Evolutionary conservation across 1,140 invertebrate species (phyloP), one percentile per base, ranked within the genome.

Genomic region (Ectropis grisescens): DNA sequence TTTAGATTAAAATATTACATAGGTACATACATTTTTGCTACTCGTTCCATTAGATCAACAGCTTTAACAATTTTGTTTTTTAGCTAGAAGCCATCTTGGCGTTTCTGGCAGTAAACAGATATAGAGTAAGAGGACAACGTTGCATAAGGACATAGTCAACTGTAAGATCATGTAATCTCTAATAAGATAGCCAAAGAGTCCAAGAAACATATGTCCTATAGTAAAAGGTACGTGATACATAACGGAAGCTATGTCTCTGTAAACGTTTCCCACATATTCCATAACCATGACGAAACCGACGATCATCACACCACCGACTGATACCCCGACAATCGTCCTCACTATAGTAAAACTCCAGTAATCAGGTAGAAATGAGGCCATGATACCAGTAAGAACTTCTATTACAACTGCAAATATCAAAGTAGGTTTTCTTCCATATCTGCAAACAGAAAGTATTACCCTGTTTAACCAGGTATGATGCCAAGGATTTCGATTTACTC

Each of bases 81-180:
- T 64, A 6, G 84, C 83, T 19, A 89, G 35, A 16, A 90, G 70
- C 90, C 89, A 91, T 45, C 88, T 69, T 1, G 89, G 89, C 5
- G 88, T 89, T 74, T 91, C 89, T 29, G 90, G 87, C 58, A 91
- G 75, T 11, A 89, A 65, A 82, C 89, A 89, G 56, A 85, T 87
- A 43, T 76, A 84, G n/a, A 64, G 41, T 11, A 88, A 33, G 14
- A 88, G 62, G 28, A 85, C 11, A 8, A 85, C 47, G 34, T 84
- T 83, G 8, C 81, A 66, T 8, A 84, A 11, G 2, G 85, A 83
- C 28, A 87, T 76, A 4, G 70, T 72, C 28, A 88, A 45, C 52
- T 87, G 85, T 26, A 87, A 82, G 37, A 76, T 57, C 10, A 70
- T 53, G 72, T 86, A 88, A 41, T 85, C 71, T 23, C 84, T 68